Evolutionary conservation across 2,113 vertebrate genomes (phyloP).

Genomic region (Oriolus oriolus): DNA sequence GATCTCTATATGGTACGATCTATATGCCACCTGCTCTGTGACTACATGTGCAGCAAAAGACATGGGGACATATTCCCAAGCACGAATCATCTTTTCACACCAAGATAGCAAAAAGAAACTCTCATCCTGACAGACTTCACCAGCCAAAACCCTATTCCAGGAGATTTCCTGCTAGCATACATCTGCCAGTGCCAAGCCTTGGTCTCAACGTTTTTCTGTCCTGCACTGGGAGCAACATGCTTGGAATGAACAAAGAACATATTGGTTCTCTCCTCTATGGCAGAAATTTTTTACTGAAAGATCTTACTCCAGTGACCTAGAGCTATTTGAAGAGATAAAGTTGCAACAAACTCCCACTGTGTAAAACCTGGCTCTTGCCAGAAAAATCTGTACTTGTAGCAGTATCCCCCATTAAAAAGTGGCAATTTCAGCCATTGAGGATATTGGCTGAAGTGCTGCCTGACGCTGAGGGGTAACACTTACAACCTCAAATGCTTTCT

Average conservation of each 20-base stretch:
- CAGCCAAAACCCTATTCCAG: background rate
- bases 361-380: background rate
- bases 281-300: background rate
- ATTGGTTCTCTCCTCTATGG: background rate
- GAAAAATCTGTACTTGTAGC: background rate
- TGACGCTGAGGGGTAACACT: background rate
- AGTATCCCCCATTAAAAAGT: background rate
- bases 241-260: background rate
- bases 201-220: background rate
- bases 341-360: background rate
- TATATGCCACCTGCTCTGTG: conserved; percentile 2
- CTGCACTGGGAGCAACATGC: background rate
- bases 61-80: background rate
- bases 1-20: background rate
- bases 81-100: conserved; percentile 10
- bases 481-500: background rate
- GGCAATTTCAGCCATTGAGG: background rate
- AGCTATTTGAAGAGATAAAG: background rate
- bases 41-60: background rate
- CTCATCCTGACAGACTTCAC: background rate
- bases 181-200: background rate
- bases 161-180: background rate
- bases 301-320: background rate
- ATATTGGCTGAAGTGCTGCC: background rate
- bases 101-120: background rate